Conservation (phyloP, 2,888 invertebrate species). For the Anaspis maculata region DNA sequence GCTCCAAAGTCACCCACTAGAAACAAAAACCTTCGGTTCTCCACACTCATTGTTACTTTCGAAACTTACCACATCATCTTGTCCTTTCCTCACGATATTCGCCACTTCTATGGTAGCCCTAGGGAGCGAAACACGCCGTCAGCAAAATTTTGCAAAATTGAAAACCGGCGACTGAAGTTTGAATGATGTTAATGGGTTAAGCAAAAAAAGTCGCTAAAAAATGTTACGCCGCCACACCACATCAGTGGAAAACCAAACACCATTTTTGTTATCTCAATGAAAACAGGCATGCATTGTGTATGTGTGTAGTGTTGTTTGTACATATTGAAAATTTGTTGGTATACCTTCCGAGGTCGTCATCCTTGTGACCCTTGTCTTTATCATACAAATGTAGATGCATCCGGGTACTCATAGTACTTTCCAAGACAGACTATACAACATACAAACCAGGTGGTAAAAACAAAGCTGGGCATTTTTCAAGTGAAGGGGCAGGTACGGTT, state of each 20-base stretch:
- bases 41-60: not conserved
- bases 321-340: conserved; percentile 9
- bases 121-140: too few species aligned
- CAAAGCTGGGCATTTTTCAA: too few species aligned
- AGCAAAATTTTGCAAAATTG: too few species aligned
- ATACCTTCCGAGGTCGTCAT: conserved; percentile 87
- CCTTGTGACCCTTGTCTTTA: conserved; percentile 85
- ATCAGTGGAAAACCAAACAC: not conserved
- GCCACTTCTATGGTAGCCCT: conserved; percentile 68
- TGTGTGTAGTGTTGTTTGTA: too few species aligned
- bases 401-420: conserved; percentile 46
- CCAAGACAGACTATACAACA: conserved; percentile 51
- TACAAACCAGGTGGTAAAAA: too few species aligned
- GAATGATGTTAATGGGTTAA: too few species aligned
- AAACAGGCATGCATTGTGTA: too few species aligned
- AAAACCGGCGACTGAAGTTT: too few species aligned
- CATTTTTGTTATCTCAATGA: too few species aligned
- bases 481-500: too few species aligned
- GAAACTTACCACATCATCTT: conserved; percentile 62
- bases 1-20: conserved; percentile 91
- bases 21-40: conserved; percentile 10
- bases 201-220: not conserved
- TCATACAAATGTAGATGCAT: conserved; percentile 70
- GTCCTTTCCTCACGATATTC: conserved; percentile 61
- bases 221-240: not conserved